Conservation (phyloP, 1,140 invertebrate species). For the Melanaphis sacchari region DNA sequence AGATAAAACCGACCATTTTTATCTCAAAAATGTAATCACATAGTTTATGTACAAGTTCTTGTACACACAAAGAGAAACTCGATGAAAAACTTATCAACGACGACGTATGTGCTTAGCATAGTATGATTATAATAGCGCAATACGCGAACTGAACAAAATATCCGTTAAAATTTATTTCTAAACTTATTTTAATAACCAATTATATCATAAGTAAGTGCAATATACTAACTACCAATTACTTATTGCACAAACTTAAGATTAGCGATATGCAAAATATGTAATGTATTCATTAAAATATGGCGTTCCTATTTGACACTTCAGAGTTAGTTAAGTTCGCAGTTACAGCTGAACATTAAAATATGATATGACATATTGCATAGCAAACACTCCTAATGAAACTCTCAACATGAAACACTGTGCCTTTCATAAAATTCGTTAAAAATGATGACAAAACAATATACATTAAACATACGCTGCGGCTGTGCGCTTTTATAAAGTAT, state of each 20-base stretch:
- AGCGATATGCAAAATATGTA: neutral
- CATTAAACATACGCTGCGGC: neutral
- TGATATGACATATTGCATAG: neutral
- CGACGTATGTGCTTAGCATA: neutral
- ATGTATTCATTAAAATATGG: neutral
- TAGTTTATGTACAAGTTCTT: neutral
- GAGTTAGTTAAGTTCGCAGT: neutral
- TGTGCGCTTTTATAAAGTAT: neutral
- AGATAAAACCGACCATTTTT: neutral
- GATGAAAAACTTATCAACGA: constrained; percentile 4
- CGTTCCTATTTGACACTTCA: neutral
- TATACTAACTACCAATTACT: neutral
- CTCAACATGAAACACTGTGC: neutral
- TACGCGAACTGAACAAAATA: neutral
- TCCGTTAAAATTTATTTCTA: neutral
- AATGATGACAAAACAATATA: neutral
- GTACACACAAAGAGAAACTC: neutral
- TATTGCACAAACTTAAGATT: too few relatives aligned
- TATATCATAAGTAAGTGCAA: neutral
- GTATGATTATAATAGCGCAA: neutral
- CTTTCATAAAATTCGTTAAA: neutral
- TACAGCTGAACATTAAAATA: neutral
- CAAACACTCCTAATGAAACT: neutral
- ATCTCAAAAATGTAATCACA: neutral
- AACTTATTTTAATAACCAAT: neutral